phyloP scores from a whole-genome alignment of 2,888 invertebrate species.

The Sisyra terminalis region DNA sequence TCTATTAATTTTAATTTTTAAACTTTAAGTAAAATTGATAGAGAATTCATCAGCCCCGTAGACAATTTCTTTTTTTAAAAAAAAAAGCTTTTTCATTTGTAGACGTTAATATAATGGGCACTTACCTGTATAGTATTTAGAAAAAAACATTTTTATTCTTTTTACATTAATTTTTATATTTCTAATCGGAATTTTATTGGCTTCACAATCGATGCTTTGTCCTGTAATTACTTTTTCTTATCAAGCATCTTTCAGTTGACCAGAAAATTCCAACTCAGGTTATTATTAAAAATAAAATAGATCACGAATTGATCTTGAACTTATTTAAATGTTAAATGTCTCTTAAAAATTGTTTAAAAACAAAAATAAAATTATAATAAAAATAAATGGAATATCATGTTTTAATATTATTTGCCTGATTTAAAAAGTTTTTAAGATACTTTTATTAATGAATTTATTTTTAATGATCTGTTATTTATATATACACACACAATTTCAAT shows the following conservation, averaged over 20 bases:
- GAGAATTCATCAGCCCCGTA: too few species aligned
- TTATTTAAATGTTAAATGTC: too few species aligned
- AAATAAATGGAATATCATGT: background rate
- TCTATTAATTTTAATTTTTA: slow-evolving; percentile 2
- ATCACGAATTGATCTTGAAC: background rate
- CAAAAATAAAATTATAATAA: too few species aligned
- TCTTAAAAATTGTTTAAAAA: too few species aligned
- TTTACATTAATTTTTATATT: slow-evolving; percentile 1
- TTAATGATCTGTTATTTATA: background rate
- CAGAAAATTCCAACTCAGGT: slow-evolving; percentile 1
- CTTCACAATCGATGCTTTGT: background rate
- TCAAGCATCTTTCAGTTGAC: background rate
- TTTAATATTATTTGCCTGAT: slow-evolving; percentile 1
- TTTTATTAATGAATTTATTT: background rate
- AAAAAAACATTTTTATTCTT: background rate
- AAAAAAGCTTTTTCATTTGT: too few species aligned
- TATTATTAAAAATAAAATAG: background rate
- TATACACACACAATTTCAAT: background rate
- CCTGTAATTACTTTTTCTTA: background rate
- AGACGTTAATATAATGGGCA: slow-evolving; percentile 3
- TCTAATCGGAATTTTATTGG: background rate
- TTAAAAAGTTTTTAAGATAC: slow-evolving; percentile 1
- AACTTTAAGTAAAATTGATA: background rate
- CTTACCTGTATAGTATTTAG: slow-evolving; percentile 5
- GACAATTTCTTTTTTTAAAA: too few species aligned